Base-by-base conservation (phyloP, 1,140 invertebrate genomes). In the Orchesella cincta region DNA sequence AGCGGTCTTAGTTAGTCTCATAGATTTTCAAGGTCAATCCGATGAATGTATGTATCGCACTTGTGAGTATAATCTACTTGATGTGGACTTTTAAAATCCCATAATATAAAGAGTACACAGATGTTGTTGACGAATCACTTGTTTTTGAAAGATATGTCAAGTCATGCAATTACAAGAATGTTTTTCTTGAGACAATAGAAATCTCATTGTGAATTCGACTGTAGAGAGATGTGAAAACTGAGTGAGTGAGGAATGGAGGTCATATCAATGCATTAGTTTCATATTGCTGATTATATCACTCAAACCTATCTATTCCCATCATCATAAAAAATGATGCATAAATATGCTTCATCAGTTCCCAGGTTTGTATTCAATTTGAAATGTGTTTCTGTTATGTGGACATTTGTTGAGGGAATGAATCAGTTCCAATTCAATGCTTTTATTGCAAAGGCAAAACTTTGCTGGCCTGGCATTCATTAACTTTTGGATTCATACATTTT, bases 111-210 rank as follows among this genome's bases (percentile, higher is more conserved):
- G 12, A 57, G 52, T 67, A 31, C 62, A 29, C 62, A 67, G 62
- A 67, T 31, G 62, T 33, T 67, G 62, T 33, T 67, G 62, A 67
- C 62, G 62, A 67, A 67, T 67, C 62, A 67, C 62, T 67, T 67
- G 28, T 31, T 67, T 67, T 29, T 23, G 62, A 67, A 67, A 67
- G 62, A 67, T 33, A 67, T 29, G 62, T 67, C 62, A 67, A 67
- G 31, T 67, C 62, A 67, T 67, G 62, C 62, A 67, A 67, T 67
- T 33, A 67, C 3, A 67, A 67, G 33, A 57, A 57, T 57, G 26
- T 33, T 67, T 67, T 67, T n/a, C n/a, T n/a, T 31, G 62, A 67
- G n/a, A 67, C 62, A 67, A 67, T 67, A 67, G 62, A 12, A 23
- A 57, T 26, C 26, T 16, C 54, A 46, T 57, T 57, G 54, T 57